phyloP scores from a whole-genome alignment of 2,888 invertebrate genomes.

The Luperina testacea region DNA sequence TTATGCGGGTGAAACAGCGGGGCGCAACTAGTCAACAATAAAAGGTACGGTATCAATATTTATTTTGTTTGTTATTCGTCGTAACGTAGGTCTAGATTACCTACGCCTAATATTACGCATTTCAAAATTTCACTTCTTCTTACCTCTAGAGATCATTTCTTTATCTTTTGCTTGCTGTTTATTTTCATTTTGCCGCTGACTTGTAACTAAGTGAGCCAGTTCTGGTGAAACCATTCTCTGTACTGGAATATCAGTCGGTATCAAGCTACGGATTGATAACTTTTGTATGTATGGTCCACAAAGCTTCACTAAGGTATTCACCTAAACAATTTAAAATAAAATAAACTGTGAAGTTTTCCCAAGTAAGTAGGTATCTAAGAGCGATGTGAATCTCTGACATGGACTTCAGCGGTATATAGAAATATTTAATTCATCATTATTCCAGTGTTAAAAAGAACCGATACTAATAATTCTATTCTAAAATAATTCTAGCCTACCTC shows the following conservation, averaged over 20 bases:
- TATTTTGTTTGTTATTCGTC: not conserved
- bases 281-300: constrained; percentile 86
- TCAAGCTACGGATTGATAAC: constrained; percentile 82
- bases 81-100: not conserved
- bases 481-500: too few relatives aligned
- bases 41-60: not conserved
- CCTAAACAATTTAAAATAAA: constrained; percentile 27
- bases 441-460: not conserved
- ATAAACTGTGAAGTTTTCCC: not conserved
- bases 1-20: too few relatives aligned
- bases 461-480: too few relatives aligned
- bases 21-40: not conserved
- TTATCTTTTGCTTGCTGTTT: constrained; percentile 70
- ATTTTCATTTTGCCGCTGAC: constrained; percentile 74
- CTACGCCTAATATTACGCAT: not conserved
- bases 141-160: constrained; percentile 80
- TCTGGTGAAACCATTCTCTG: constrained; percentile 86
- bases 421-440: not conserved
- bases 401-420: not conserved
- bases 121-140: not conserved
- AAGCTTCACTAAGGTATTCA: constrained; percentile 82
- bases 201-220: constrained; percentile 84
- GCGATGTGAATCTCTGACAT: not conserved
- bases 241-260: constrained; percentile 84
- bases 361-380: not conserved